Evolutionary conservation across 2,888 invertebrate genomes (phyloP), one percentile per base, ranked within the genome.

Genomic region (Pantelozetes paolii): DNA sequence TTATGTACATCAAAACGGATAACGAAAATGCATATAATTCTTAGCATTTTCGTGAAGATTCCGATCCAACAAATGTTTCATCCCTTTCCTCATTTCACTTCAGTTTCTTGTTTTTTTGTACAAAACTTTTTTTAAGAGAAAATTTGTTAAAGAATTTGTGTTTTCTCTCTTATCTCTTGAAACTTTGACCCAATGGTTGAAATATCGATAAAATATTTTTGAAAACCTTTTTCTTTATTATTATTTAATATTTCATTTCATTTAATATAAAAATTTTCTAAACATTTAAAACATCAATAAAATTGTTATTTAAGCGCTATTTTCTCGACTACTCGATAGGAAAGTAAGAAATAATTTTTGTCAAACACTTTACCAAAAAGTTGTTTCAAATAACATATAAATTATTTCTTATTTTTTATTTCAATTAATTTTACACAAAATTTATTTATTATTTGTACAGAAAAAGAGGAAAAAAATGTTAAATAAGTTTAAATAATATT

Each of bases 51-150:
- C 6, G 6, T 15, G 30, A 18, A 30, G 9, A 23, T 23, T 36
- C 18, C n/a, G 23, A 26, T 23, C 28, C 32, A 32, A 62, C 62
- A 62, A 36, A 59, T 28, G 18, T n/a, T n/a, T n/a, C n/a, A n/a
- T n/a, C 32, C 23, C 23, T 69, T 69, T 69, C 69, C 69, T 69
- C 69, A 26, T 69, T 69, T 69, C 45, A 20, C 42, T 64, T 64
- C 20, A 23, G 20, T 40, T 40, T 40, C 57, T 18, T 15, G 30
- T 57, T 13, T 57, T 57, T 54, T 26, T 18, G 1, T 50, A 8
- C 8, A 50, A 50, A n/a, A 8, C 20, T 36, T 36, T 9, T 36
- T 32, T 32, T 62, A 28, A 62, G 62, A 59, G 59, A 59, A 11
- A 62, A 59, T 30, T 59, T 28, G 18, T 30, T 28, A 13, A 59